Conservation (phyloP, 35 echinoderm and acorn worm species). For the Lytechinus variegatus region DNA sequence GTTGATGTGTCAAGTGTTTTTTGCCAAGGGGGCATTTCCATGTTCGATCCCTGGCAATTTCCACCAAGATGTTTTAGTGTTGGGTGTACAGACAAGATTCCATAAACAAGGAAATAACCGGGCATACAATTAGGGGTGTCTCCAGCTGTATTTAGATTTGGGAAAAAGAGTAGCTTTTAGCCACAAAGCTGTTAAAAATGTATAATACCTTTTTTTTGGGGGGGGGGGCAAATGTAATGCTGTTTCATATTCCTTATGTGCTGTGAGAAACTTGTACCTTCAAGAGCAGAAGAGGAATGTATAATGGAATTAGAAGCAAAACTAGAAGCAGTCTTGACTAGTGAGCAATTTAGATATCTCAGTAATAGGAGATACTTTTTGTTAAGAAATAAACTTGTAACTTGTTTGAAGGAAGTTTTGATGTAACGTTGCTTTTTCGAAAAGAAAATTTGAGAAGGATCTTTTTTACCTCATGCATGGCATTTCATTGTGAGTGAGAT, state of each 20-base stretch:
- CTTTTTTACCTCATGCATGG: no score
- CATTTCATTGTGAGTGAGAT: no score
- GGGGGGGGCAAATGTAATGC: neutral
- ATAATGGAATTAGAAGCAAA: neutral
- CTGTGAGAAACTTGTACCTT: neutral
- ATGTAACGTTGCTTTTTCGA: no score
- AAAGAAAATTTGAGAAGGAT: no score
- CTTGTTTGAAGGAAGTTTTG: no score
- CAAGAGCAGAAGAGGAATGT: neutral
- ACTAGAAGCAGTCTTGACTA: neutral
- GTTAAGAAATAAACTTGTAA: neutral
- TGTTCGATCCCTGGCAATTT: neutral
- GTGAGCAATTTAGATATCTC: neutral
- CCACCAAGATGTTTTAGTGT: neutral
- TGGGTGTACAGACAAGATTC: neutral
- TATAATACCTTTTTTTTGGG: neutral
- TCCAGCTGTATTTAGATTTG: neutral
- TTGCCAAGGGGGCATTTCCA: neutral
- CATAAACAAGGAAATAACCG: neutral
- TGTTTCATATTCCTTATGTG: neutral
- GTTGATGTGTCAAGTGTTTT: neutral
- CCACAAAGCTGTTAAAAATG: neutral
- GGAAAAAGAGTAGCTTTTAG: neutral
- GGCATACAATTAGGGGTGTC: slow-evolving; percentile 4
- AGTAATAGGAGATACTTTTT: neutral